phyloP scores from a whole-genome alignment of 2,888 invertebrate species.

The Clivina fossor region DNA sequence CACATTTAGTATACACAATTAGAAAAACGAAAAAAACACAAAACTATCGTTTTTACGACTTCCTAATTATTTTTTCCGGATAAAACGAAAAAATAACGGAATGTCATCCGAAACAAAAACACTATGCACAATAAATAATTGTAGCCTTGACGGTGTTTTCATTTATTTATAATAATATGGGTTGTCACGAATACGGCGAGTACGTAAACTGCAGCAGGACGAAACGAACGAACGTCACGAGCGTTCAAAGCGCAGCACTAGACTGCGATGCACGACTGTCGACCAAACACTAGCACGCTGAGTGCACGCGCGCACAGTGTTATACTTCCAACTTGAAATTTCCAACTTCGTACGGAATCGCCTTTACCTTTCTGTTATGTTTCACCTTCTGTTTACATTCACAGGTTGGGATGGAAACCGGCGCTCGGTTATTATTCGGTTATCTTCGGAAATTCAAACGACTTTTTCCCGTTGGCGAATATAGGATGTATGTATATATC shows the following conservation, averaged over 20 bases:
- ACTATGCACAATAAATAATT: too few relatives aligned
- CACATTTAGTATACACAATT: too few relatives aligned
- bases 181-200: too few relatives aligned
- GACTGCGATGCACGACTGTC: conserved; percentile 10
- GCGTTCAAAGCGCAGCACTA: conserved; percentile 2
- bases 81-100: background rate
- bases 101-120: background rate
- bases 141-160: background rate
- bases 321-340: too few relatives aligned
- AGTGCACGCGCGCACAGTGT: conserved; percentile 6
- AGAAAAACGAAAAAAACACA: conserved; percentile 7
- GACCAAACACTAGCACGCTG: background rate
- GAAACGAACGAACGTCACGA: conserved; percentile 3
- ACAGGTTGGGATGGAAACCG: conserved; percentile 31
- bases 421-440: conserved; percentile 15
- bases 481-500: too few relatives aligned
- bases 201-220: background rate
- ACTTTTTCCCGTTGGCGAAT: too few relatives aligned
- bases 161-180: too few relatives aligned
- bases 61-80: background rate
- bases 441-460: conserved; percentile 19
- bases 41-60: background rate
- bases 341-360: background rate
- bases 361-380: conserved; percentile 14
- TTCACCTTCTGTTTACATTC: conserved; percentile 30